A percentile compares a stretch with the other conserved stretches of the same genome.
These are phyloP conservation scores for Eupsittula cactorum DNA, from an alignment of 2,113 vertebrate genomes.

Conservation along the genomic window DNA sequence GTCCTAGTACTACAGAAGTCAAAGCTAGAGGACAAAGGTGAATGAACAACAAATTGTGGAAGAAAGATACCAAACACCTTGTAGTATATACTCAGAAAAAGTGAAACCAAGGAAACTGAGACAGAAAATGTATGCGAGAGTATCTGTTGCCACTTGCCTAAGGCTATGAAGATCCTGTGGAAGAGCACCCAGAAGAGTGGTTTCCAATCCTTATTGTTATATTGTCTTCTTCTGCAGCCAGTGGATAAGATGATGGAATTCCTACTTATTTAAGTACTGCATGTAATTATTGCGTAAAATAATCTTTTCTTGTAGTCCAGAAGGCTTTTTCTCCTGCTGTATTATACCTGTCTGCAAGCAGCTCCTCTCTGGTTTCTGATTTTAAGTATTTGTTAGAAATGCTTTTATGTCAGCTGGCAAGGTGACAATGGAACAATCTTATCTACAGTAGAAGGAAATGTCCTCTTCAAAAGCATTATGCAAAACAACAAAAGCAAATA, in stretches of 20 bases:
- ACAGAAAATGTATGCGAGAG: background rate
- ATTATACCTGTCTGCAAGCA: background rate
- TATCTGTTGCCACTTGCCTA: background rate
- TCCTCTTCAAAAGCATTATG: slow-evolving; percentile 13
- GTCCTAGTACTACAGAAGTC: background rate
- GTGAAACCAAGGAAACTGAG: background rate
- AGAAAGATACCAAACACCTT: background rate
- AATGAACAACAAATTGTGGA: background rate
- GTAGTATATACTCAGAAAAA: background rate
- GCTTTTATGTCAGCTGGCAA: slow-evolving; percentile 32
- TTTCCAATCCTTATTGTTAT: background rate
- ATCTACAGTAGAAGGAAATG: background rate
- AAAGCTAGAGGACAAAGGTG: background rate
- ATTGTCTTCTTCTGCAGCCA: slow-evolving; percentile 18
- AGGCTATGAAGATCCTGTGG: background rate
- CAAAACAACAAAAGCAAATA: background rate
- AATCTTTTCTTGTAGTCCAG: background rate
- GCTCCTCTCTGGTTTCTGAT: slow-evolving; percentile 1
- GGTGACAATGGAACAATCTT: slow-evolving; percentile 11
- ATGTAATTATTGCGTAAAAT: background rate
- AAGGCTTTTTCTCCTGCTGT: background rate
- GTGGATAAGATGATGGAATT: slow-evolving; percentile 20
- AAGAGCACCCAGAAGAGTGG: background rate
- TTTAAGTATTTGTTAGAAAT: slow-evolving; percentile 36
- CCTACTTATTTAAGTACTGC: background rate